Percentiles rank a stretch among this genome's conserved stretches.
These are phyloP conservation scores for Condylura cristata DNA, from an alignment of 2,113 vertebrate genomes.

Conservation along the genomic window DNA sequence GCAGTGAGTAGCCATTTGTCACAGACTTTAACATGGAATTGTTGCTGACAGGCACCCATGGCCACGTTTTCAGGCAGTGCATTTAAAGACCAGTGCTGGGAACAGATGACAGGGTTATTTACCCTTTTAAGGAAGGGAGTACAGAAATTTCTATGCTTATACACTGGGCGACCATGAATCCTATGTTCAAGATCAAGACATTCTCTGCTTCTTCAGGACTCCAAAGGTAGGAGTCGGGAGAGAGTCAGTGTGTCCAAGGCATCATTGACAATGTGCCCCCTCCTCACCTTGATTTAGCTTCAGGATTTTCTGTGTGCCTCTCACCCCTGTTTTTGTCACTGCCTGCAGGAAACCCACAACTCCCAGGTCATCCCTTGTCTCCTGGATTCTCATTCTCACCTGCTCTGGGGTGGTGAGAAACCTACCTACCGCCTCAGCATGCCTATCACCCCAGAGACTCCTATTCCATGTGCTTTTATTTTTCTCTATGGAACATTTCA, in stretches of 20 bases:
- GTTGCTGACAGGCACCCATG: neutral
- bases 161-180: neutral
- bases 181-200: neutral
- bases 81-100: neutral
- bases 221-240: neutral
- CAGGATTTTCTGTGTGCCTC: neutral
- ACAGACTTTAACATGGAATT: neutral
- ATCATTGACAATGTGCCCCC: neutral
- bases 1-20: neutral
- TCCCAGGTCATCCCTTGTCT: too few relatives aligned
- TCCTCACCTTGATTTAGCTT: neutral
- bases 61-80: neutral
- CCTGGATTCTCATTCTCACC: neutral
- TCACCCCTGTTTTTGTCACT: neutral
- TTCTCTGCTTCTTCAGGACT: neutral
- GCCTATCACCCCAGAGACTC: neutral
- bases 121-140: neutral
- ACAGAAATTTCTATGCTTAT: neutral
- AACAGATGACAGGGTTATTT: neutral
- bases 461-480: neutral
- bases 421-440: neutral
- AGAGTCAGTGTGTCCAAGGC: neutral
- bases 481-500: neutral
- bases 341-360: neutral
- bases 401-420: neutral